phyloP scores from a whole-genome alignment of 2,113 vertebrate genomes.

The Fulmarus glacialis region DNA sequence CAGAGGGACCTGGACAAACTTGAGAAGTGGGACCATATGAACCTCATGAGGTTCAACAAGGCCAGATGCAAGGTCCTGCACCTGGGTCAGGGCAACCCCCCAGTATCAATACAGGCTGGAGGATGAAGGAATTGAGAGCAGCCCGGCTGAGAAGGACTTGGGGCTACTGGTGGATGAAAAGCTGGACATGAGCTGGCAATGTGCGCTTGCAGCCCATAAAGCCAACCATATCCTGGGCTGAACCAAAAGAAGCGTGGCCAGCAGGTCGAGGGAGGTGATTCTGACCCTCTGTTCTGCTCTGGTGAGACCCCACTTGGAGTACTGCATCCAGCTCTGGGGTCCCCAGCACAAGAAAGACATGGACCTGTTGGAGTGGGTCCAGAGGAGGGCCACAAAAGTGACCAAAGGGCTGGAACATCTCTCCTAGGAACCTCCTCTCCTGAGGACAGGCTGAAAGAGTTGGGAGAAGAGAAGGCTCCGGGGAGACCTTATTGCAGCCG shows the following conservation, averaged over 20 bases:
- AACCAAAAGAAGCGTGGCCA: neutral
- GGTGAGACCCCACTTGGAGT: no score
- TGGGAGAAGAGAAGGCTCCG: no score
- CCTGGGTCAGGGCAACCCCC: neutral
- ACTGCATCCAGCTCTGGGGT: no score
- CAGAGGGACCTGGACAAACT: neutral
- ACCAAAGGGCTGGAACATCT: neutral
- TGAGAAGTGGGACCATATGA: neutral
- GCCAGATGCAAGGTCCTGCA: no score
- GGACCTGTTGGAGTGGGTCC: neutral
- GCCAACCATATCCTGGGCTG: neutral
- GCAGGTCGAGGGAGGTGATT: no score
- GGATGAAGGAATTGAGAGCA: neutral
- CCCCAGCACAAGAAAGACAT: neutral
- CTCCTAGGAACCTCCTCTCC: no score
- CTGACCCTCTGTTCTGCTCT: neutral
- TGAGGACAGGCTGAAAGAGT: neutral
- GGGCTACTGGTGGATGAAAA: no score
- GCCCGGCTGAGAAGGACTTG: neutral
- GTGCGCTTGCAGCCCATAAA: no score
- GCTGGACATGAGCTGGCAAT: no score
- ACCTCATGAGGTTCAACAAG: neutral
- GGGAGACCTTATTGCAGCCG: no score
- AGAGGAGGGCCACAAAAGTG: neutral
- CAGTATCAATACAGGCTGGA: neutral